Percentiles rank a stretch among this genome's conserved stretches.
These are phyloP conservation scores for Gyrodactylus salaris DNA, from an alignment of 1,140 invertebrate genomes.

Conservation along the genomic window DNA sequence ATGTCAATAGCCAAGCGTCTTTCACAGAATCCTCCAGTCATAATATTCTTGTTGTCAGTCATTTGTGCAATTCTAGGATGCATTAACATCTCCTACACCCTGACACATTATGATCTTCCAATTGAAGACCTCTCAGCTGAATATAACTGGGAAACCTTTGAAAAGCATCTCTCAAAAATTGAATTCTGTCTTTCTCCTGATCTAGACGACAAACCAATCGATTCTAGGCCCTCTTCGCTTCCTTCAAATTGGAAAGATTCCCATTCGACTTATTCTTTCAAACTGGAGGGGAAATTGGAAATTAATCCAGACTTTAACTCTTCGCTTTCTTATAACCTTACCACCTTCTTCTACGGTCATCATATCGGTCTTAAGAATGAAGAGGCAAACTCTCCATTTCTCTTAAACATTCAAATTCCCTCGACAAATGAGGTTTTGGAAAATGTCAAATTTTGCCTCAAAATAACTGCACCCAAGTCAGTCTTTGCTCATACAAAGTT, in stretches of 20 bases:
- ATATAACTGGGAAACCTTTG: background rate
- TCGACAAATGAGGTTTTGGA: background rate
- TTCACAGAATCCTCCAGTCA: background rate
- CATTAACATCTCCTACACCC: background rate
- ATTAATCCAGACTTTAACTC: background rate
- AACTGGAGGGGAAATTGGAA: background rate
- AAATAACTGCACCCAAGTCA: background rate
- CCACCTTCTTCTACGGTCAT: background rate
- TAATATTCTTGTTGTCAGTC: background rate
- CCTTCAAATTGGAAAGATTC: background rate
- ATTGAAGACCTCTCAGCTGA: background rate
- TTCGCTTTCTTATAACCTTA: background rate
- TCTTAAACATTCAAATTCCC: background rate
- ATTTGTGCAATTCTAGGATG: background rate
- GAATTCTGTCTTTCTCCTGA: background rate
- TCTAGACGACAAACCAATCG: background rate
- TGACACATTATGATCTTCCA: background rate
- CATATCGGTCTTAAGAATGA: background rate
- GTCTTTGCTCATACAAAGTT: background rate
- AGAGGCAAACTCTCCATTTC: background rate
- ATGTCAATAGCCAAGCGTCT: too few relatives aligned
- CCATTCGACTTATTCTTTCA: background rate
- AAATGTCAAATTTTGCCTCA: background rate
- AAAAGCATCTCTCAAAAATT: background rate
- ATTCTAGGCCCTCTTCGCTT: background rate